Evolutionary conservation across 2,888 invertebrate genomes (phyloP), one percentile per base, ranked within the genome.

Genomic region (Cataglyphis altisquamis): DNA sequence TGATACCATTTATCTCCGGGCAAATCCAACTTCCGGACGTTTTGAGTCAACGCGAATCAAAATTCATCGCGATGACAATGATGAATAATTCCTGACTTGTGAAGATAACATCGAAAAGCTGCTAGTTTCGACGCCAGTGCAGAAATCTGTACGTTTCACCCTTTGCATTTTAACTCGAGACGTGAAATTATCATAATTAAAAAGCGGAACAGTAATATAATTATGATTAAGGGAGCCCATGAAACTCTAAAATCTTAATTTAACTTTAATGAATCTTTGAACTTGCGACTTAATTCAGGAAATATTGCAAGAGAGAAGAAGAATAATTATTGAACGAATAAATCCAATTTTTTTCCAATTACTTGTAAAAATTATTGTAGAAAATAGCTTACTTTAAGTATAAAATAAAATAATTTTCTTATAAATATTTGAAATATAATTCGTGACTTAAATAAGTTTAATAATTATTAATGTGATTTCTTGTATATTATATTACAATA

Each of bases 1-100:
- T 25, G 55, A 39, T 21, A 39, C 39, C 73, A 81, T 83, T 74
- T 67, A 67, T 83, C 82, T 74, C 66, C n/a, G n/a, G 62, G 66
- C 62, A 60, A 63, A 83, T 74, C 45, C 68, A 63, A 45, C 41
- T 81, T 52, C 52, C 84, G 73, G 55, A 32, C 60, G 60, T 81
- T 73, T 41, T 36, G 57, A 72, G 68, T 57, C 73, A 52, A 63
- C 63, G 63, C n/a, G 81, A 73, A 73, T 73, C 63, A 81, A 81
- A 73, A 81, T 63, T 55, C 41, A 64, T 39, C 73, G 52, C 73
- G 62, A 36, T 63, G 63, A 81, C 63, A 36, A 73, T 12, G 39
- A 81, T 41, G 73, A 81, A 81, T 73, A 48, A 73, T 60, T n/a
- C 21, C 36, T 15, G 64, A 25, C 55, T 18, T 32, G n/a, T 48